These are phyloP conservation scores for Chrysolina americana DNA, from an alignment of 2,888 invertebrate genomes.

Conservation along the genomic window DNA sequence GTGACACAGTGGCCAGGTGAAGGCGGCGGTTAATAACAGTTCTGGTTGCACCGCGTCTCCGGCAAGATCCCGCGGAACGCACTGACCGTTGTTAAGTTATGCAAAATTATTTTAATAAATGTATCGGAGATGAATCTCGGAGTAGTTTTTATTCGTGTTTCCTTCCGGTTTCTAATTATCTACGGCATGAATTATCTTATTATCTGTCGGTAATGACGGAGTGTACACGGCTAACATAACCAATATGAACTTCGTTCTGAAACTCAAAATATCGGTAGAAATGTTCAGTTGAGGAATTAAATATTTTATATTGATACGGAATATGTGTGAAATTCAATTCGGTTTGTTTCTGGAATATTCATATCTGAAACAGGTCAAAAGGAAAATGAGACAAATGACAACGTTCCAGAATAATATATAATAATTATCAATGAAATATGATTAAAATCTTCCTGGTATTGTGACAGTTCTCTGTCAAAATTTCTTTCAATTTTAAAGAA, in stretches of 20 bases:
- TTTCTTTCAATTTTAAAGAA: no score
- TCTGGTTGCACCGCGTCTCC: slow-evolving; percentile 39
- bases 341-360: no score
- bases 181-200: slow-evolving; percentile 68
- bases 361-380: no score
- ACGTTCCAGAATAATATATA: no score
- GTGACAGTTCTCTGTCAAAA: no score
- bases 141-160: slow-evolving; percentile 70
- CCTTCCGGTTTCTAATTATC: slow-evolving; percentile 70
- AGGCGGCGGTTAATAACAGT: slow-evolving; percentile 39
- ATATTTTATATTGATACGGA: no score
- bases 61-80: slow-evolving; percentile 53
- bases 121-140: slow-evolving; percentile 70
- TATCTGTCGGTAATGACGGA: slow-evolving; percentile 55
- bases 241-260: slow-evolving; percentile 42
- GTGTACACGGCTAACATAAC: slow-evolving; percentile 45
- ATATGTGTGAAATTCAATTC: no score
- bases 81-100: slow-evolving; percentile 68
- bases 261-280: slow-evolving; percentile 8
- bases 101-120: slow-evolving; percentile 70
- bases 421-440: no score
- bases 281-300: neutral
- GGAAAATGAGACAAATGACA: no score
- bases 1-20: slow-evolving; percentile 48
- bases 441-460: no score